phyloP scores from a whole-genome alignment of 2,888 invertebrate genomes.

The Ypsolopha sequella region DNA sequence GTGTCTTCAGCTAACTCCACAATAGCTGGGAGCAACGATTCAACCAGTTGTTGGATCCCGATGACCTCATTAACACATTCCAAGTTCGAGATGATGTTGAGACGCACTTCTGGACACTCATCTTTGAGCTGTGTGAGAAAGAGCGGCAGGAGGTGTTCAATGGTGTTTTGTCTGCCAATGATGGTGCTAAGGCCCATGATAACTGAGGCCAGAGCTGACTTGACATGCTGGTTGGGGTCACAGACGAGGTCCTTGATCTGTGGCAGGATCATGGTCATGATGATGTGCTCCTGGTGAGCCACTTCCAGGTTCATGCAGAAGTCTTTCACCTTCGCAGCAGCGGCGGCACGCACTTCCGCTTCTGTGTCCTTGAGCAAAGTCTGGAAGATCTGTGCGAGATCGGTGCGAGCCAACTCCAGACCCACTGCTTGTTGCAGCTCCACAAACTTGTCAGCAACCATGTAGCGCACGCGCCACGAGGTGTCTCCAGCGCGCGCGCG shows the following conservation, averaged over 20 bases:
- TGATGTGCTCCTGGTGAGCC: slow-evolving; percentile 91
- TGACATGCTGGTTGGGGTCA: slow-evolving; percentile 99
- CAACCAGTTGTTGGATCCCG: slow-evolving; percentile 87
- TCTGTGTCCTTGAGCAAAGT: slow-evolving; percentile 96
- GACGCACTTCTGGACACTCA: slow-evolving; percentile 98
- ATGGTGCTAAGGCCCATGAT: slow-evolving; percentile 99
- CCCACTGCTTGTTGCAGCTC: slow-evolving; percentile 96
- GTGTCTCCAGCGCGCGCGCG: slow-evolving; percentile 90
- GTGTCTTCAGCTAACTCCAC: slow-evolving; percentile 98
- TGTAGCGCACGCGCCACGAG: slow-evolving; percentile 89
- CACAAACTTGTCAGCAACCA: slow-evolving; percentile 90
- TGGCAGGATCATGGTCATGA: slow-evolving; percentile 96
- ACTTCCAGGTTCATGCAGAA: slow-evolving; percentile 96
- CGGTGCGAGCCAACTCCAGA: slow-evolving; percentile 93
- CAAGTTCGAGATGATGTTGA: slow-evolving; percentile 99
- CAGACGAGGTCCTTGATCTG: slow-evolving; percentile 97
- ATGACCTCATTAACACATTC: slow-evolving; percentile 99
- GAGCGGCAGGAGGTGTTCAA: slow-evolving; percentile 95
- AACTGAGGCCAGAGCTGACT: slow-evolving; percentile 97
- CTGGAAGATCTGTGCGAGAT: slow-evolving; percentile 94
- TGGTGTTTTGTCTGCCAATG: slow-evolving; percentile 95
- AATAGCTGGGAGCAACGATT: slow-evolving; percentile 97
- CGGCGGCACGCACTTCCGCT: slow-evolving; percentile 98
- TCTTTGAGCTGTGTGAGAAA: slow-evolving; percentile 96
- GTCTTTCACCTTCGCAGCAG: slow-evolving; percentile 94